Evolutionary conservation across 2,888 invertebrate genomes (phyloP).

Genomic region (Apamea epomidion): DNA sequence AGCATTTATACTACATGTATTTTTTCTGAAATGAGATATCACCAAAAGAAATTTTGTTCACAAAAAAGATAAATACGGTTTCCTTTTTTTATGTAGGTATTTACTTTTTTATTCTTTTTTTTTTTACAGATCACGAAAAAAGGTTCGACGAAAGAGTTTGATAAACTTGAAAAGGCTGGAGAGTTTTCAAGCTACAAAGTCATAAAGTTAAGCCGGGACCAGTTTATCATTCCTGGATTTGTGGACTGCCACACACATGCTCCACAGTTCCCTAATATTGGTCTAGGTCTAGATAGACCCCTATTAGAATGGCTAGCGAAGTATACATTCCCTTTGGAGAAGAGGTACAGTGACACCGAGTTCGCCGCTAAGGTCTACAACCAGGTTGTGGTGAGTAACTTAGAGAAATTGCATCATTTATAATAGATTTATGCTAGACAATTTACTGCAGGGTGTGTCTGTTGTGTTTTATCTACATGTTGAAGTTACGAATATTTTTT

Average conservation of each 20-base stretch:
- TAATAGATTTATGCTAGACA: not conserved
- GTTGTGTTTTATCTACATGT: not conserved
- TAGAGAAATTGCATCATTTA: slow-evolving; percentile 15
- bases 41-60: not conserved
- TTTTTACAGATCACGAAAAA: slow-evolving; percentile 78
- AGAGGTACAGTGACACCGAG: slow-evolving; percentile 91
- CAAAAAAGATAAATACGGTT: not conserved
- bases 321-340: slow-evolving; percentile 96
- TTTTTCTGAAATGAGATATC: not conserved
- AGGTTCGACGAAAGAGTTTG: slow-evolving; percentile 74
- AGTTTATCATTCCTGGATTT: slow-evolving; percentile 96
- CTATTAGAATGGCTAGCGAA: slow-evolving; percentile 95
- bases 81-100: too few species aligned
- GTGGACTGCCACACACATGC: slow-evolving; percentile 98
- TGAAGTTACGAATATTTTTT: not conserved
- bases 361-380: slow-evolving; percentile 94
- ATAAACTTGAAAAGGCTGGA: slow-evolving; percentile 64
- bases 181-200: slow-evolving; percentile 71
- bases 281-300: slow-evolving; percentile 94
- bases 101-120: slow-evolving; percentile 9
- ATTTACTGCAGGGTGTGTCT: not conserved
- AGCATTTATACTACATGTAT: not conserved
- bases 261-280: slow-evolving; percentile 96
- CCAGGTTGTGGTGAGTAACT: slow-evolving; percentile 94
- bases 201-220: slow-evolving; percentile 77